Percentiles rank a stretch among this genome's conserved stretches.
Conservation (phyloP, 2,888 invertebrate species). For the Xestia ashworthii region DNA sequence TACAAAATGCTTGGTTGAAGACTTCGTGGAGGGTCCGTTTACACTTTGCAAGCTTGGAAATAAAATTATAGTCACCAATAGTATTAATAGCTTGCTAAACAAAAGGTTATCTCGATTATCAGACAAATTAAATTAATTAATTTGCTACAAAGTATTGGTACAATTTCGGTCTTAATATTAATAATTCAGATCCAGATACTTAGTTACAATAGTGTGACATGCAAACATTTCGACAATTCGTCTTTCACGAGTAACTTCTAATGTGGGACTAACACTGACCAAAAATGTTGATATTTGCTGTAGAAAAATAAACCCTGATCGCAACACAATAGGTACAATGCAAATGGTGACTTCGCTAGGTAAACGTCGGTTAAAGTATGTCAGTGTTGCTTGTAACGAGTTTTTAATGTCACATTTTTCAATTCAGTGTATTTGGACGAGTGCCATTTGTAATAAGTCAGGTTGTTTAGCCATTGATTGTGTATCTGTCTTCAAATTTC, state of each 20-base stretch:
- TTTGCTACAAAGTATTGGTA: too few relatives aligned
- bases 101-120: neutral
- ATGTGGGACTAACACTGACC: slow-evolving; percentile 18
- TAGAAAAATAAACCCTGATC: slow-evolving; percentile 23
- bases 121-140: neutral
- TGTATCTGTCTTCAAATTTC: slow-evolving; percentile 7
- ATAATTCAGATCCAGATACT: too few relatives aligned
- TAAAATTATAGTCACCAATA: neutral
- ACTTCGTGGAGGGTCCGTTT: too few relatives aligned
- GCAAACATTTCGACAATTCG: neutral
- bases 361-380: slow-evolving; percentile 47
- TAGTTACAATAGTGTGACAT: too few relatives aligned
- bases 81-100: neutral
- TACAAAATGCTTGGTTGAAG: too few relatives aligned
- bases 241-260: slow-evolving; percentile 13
- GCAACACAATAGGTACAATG: slow-evolving; percentile 40
- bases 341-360: slow-evolving; percentile 33
- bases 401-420: slow-evolving; percentile 61
- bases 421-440: slow-evolving; percentile 38
- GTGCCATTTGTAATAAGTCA: slow-evolving; percentile 45
- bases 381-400: slow-evolving; percentile 52
- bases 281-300: slow-evolving; percentile 20
- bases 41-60: neutral
- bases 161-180: too few relatives aligned
- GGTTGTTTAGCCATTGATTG: slow-evolving; percentile 22